Conservation (phyloP, 2,113 vertebrate species). For the Dinomys branickii region DNA sequence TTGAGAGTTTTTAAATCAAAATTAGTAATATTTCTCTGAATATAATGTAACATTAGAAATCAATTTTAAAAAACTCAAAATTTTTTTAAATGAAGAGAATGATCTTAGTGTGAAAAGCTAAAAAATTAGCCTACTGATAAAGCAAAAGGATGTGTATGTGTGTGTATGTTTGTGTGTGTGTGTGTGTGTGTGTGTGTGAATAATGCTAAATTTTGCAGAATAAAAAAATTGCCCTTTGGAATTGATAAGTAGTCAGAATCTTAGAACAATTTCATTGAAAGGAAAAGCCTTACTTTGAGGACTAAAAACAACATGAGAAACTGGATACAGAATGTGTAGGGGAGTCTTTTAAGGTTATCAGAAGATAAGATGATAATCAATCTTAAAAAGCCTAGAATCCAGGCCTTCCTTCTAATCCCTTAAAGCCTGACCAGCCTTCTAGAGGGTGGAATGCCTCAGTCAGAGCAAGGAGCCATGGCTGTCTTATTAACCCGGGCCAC, state of each 20-base stretch:
- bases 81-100: conserved; percentile 34
- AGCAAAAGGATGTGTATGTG: no score
- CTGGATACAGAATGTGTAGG: background rate
- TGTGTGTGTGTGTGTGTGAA: no score
- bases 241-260: background rate
- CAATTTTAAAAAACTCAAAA: background rate
- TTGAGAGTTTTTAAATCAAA: conserved; percentile 16
- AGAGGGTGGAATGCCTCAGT: background rate
- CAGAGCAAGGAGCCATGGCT: background rate
- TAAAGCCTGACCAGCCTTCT: background rate
- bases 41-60: conserved; percentile 26
- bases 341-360: conserved; percentile 25
- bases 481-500: background rate
- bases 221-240: background rate
- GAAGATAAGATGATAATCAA: background rate
- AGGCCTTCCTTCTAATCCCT: conserved; percentile 8
- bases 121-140: background rate
- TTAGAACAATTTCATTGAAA: conserved; percentile 24
- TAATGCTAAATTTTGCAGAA: background rate
- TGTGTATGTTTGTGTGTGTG: no score
- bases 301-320: background rate
- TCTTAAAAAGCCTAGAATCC: background rate
- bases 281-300: background rate
- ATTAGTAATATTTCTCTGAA: background rate
- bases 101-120: conserved; percentile 5